These are phyloP conservation scores for Gortyna flavago DNA, from an alignment of 2,888 invertebrate species.

Conservation along the genomic window DNA sequence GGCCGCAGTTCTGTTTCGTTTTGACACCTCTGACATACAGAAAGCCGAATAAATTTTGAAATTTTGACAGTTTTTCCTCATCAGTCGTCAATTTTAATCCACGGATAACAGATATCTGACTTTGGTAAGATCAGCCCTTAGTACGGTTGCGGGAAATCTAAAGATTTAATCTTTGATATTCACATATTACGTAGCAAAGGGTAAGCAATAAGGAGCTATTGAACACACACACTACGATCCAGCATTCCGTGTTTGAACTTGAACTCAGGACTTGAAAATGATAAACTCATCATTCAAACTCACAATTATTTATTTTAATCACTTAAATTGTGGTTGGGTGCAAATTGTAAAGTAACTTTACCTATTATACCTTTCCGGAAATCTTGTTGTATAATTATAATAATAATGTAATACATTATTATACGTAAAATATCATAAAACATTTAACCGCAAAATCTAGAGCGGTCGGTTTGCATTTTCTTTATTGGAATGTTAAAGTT, in stretches of 20 bases:
- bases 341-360: conserved; percentile 10
- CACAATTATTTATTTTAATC: conserved; percentile 7
- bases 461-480: conserved; percentile 22
- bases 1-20: too few relatives aligned
- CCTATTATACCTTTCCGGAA: conserved; percentile 9
- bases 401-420: neutral
- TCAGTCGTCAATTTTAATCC: too few relatives aligned
- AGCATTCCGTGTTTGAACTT: neutral
- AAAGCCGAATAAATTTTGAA: too few relatives aligned
- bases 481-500: conserved; percentile 29
- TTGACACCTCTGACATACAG: too few relatives aligned
- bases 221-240: neutral
- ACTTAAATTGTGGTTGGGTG: neutral
- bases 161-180: neutral
- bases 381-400: conserved; percentile 21
- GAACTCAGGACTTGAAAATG: too few relatives aligned
- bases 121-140: too few relatives aligned
- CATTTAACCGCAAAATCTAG: conserved; percentile 10
- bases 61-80: too few relatives aligned
- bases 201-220: neutral
- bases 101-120: too few relatives aligned
- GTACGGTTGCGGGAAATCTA: neutral
- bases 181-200: neutral
- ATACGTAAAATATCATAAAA: conserved; percentile 31
- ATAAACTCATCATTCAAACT: neutral